Conservation (phyloP, 2,113 vertebrate species). For the Brachyhypopomus occidentalis region DNA sequence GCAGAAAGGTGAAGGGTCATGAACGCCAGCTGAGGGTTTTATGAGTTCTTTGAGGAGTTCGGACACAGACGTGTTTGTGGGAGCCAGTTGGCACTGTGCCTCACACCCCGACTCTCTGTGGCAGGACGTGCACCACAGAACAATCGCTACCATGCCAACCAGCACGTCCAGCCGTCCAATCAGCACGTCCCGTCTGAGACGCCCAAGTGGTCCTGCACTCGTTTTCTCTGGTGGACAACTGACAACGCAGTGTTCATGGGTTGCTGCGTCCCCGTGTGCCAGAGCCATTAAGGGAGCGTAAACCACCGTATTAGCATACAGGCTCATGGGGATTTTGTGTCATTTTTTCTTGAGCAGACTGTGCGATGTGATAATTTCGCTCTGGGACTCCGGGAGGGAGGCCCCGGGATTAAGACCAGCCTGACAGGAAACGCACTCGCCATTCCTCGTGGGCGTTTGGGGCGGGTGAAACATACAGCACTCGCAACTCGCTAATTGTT, state of each 20-base stretch:
- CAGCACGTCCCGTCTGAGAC: not conserved
- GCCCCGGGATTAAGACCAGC: not conserved
- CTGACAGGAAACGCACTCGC: not conserved
- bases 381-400: slow-evolving; percentile 6
- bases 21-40: slow-evolving; percentile 29
- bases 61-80: slow-evolving; percentile 45
- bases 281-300: slow-evolving; percentile 17
- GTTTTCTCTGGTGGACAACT: slow-evolving; percentile 17
- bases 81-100: slow-evolving; percentile 48
- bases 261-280: not conserved
- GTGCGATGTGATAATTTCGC: not conserved
- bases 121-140: slow-evolving; percentile 26
- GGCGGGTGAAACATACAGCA: slow-evolving; percentile 28
- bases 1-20: not conserved
- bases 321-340: slow-evolving; percentile 32
- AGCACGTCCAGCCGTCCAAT: slow-evolving; percentile 13
- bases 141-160: slow-evolving; percentile 12
- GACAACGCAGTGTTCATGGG: not conserved
- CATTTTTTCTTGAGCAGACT: slow-evolving; percentile 19
- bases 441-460: not conserved
- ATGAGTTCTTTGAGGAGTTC: slow-evolving; percentile 49
- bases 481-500: slow-evolving; percentile 28
- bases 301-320: slow-evolving; percentile 5
- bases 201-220: not conserved
- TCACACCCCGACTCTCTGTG: slow-evolving; percentile 31